Evolutionary conservation across 2,113 vertebrate species (phyloP).

Genomic region (Crotalus horridus): DNA sequence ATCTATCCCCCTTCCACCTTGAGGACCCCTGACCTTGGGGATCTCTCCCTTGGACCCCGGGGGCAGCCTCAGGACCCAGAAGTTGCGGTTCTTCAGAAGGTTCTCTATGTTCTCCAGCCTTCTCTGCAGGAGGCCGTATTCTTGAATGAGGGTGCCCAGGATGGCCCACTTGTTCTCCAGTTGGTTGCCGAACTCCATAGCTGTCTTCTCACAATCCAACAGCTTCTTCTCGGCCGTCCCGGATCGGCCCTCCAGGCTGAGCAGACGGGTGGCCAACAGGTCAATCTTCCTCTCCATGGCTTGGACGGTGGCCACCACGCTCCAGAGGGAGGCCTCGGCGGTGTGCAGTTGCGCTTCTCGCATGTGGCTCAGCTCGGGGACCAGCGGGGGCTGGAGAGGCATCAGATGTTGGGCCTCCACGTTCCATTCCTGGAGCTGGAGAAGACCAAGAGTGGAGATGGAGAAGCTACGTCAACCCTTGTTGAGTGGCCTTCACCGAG

Average conservation of each 20-base stretch:
- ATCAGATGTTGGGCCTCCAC: conserved; percentile 66
- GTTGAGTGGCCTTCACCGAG: background rate
- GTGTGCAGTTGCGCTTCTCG: conserved; percentile 71
- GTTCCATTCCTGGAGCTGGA: conserved; percentile 75
- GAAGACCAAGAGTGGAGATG: background rate
- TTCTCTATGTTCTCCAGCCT: conserved; percentile 76
- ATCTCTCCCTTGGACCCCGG: conserved; percentile 67
- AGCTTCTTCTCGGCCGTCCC: conserved; percentile 73
- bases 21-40: conserved; percentile 64
- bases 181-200: conserved; percentile 69
- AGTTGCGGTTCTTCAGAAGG: conserved; percentile 72
- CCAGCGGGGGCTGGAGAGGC: conserved; percentile 68
- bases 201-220: conserved; percentile 69
- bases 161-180: conserved; percentile 74
- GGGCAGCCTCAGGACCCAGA: conserved; percentile 73
- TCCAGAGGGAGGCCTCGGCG: conserved; percentile 74
- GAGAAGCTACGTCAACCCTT: background rate
- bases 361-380: conserved; percentile 62
- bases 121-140: conserved; percentile 71
- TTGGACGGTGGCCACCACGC: conserved; percentile 74
- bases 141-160: conserved; percentile 73
- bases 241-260: conserved; percentile 69
- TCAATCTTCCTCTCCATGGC: conserved; percentile 76
- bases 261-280: conserved; percentile 70
- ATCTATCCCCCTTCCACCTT: background rate